Conservation (phyloP, 2,113 vertebrate genomes). For the Fregetta grallaria region DNA sequence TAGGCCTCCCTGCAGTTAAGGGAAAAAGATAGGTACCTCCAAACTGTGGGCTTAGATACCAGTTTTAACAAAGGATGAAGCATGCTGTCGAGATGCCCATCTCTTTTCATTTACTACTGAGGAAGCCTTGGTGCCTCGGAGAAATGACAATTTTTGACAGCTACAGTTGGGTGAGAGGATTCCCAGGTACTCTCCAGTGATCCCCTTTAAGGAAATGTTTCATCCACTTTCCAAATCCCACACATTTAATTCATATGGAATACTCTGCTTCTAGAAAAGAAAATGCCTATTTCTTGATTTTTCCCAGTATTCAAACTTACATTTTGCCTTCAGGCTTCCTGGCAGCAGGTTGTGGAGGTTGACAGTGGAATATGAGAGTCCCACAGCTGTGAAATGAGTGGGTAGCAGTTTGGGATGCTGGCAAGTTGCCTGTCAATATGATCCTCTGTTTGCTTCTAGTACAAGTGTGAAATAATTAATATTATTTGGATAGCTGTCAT, state of each 20-base stretch:
- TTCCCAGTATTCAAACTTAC: constrained; percentile 3
- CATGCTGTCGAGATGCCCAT: neutral
- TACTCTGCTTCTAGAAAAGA: neutral
- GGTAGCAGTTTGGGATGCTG: neutral
- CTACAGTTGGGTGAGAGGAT: neutral
- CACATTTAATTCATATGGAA: neutral
- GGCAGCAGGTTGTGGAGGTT: neutral
- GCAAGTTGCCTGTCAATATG: neutral
- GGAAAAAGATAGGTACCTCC: neutral
- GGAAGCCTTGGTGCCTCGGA: neutral
- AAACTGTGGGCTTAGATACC: neutral
- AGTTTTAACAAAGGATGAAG: neutral
- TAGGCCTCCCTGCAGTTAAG: neutral
- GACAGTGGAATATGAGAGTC: neutral
- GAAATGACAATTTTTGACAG: neutral
- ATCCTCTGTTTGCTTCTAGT: neutral
- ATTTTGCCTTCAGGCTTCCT: constrained; percentile 33
- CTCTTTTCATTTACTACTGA: neutral
- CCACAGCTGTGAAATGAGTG: constrained; percentile 16
- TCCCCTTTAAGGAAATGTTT: neutral
- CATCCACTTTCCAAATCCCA: neutral
- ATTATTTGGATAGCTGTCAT: neutral
- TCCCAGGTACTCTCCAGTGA: neutral
- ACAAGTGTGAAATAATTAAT: neutral
- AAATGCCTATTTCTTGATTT: neutral